These are phyloP conservation scores for Megalonaias nervosa DNA, from an alignment of 1,140 invertebrate genomes.

Conservation along the genomic window DNA sequence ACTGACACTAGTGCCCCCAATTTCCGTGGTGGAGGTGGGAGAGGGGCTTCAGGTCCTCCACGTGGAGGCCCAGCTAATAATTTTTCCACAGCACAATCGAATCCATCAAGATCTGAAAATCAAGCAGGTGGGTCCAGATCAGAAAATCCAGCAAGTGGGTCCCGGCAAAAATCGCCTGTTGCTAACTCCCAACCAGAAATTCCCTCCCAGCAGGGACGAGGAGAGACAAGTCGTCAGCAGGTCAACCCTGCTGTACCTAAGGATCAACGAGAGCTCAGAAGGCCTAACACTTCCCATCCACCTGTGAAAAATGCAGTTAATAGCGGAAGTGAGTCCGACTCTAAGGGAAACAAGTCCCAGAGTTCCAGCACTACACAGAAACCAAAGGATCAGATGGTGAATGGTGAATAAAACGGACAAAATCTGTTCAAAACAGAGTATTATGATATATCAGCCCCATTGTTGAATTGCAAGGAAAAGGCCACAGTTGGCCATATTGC, in stretches of 20 bases:
- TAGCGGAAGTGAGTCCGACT: slow-evolving; percentile 61
- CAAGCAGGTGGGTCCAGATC: slow-evolving; percentile 7
- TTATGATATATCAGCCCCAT: no score
- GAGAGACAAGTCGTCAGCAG: slow-evolving; percentile 18
- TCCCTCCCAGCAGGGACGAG: slow-evolving; percentile 11
- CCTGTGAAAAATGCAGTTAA: slow-evolving; percentile 6
- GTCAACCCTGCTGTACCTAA: slow-evolving; percentile 25
- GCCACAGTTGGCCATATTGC: no score
- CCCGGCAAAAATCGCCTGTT: slow-evolving; percentile 29
- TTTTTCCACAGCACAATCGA: slow-evolving; percentile 5
- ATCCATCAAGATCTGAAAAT: slow-evolving; percentile 18
- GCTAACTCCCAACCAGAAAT: slow-evolving; percentile 30
- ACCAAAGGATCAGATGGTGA: slow-evolving; percentile 56
- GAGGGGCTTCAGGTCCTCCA: slow-evolving; percentile 6
- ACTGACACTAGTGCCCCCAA: slow-evolving; percentile 67
- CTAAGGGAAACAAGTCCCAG: slow-evolving; percentile 48
- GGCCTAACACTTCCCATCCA: not conserved
- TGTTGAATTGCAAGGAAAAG: no score
- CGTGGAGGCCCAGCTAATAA: slow-evolving; percentile 10
- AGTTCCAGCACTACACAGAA: slow-evolving; percentile 29
- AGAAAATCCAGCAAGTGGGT: slow-evolving; percentile 16
- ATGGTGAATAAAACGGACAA: slow-evolving; percentile 41
- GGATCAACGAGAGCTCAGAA: slow-evolving; percentile 43
- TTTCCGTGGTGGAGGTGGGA: slow-evolving; percentile 31
- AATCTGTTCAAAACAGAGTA: no score